Conservation (phyloP, 35 echinoderm and acorn worm genomes). For the Lytechinus variegatus region DNA sequence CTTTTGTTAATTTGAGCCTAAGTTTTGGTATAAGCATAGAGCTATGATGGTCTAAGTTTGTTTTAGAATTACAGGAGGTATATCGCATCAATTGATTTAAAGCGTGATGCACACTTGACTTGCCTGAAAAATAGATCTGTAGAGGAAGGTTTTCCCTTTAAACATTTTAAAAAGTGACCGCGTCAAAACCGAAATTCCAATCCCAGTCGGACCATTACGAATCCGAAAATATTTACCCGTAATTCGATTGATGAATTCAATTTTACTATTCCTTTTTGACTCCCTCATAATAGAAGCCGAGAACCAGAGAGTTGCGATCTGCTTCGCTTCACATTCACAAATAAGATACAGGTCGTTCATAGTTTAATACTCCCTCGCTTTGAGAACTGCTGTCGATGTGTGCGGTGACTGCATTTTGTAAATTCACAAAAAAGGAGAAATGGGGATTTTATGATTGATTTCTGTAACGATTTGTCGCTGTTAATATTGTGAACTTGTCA, state of each 20-base stretch:
- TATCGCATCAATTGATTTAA: too few species aligned
- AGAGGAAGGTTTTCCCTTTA: not conserved
- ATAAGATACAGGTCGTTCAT: not conserved
- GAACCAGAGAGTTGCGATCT: not conserved
- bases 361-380: not conserved
- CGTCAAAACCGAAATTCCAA: constrained; percentile 18
- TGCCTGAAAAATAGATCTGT: not conserved
- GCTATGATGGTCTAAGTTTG: too few species aligned
- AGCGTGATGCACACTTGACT: too few species aligned
- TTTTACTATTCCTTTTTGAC: not conserved
- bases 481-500: not conserved
- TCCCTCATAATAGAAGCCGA: not conserved
- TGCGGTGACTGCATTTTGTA: not conserved
- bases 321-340: not conserved
- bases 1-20: too few species aligned
- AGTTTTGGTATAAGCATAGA: too few species aligned
- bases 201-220: constrained; percentile 8
- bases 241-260: constrained; percentile 20
- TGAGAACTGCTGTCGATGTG: not conserved
- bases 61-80: too few species aligned
- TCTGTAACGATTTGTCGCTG: not conserved
- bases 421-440: not conserved
- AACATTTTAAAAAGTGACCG: not conserved
- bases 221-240: constrained; percentile 12
- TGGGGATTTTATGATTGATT: not conserved